Percentiles rank a stretch among this genome's conserved stretches.
These are phyloP conservation scores for Mellivora capensis DNA, from an alignment of 2,113 vertebrate species.

Conservation along the genomic window DNA sequence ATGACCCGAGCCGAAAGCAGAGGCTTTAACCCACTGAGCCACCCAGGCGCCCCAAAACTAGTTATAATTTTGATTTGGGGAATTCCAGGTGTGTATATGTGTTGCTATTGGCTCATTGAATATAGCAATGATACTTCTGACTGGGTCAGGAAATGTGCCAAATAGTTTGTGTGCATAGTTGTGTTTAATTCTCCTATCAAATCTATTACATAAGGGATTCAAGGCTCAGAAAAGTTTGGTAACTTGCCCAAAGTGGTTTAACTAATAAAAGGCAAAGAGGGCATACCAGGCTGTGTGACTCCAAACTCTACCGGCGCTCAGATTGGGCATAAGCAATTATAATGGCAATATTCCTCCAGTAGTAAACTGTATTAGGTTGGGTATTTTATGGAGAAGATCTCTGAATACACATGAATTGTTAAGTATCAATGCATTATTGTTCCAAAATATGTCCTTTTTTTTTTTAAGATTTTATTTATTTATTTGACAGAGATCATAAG, in stretches of 20 bases:
- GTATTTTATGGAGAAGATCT: slow-evolving; percentile 2
- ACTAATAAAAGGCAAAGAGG: slow-evolving; percentile 9
- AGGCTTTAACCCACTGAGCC: too few relatives aligned
- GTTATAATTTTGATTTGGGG: slow-evolving; percentile 33
- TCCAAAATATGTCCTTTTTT: background rate
- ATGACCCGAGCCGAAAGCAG: too few relatives aligned
- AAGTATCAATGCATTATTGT: background rate
- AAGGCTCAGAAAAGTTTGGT: slow-evolving; percentile 11
- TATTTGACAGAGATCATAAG: too few relatives aligned
- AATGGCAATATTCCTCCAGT: background rate
- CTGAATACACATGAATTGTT: background rate
- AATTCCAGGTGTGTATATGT: background rate
- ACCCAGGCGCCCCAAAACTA: too few relatives aligned
- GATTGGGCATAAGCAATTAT: background rate
- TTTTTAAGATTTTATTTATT: too few relatives aligned
- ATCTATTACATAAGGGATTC: background rate
- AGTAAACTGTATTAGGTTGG: background rate
- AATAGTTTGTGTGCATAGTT: background rate
- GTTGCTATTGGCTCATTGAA: background rate
- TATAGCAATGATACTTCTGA: background rate
- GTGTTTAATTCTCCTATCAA: slow-evolving; percentile 12
- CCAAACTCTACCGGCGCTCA: background rate
- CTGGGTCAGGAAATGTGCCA: background rate
- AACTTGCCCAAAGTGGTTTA: background rate
- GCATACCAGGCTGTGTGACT: background rate